phyloP scores from a whole-genome alignment of 1,140 invertebrate genomes.

The Maconellicoccus hirsutus region DNA sequence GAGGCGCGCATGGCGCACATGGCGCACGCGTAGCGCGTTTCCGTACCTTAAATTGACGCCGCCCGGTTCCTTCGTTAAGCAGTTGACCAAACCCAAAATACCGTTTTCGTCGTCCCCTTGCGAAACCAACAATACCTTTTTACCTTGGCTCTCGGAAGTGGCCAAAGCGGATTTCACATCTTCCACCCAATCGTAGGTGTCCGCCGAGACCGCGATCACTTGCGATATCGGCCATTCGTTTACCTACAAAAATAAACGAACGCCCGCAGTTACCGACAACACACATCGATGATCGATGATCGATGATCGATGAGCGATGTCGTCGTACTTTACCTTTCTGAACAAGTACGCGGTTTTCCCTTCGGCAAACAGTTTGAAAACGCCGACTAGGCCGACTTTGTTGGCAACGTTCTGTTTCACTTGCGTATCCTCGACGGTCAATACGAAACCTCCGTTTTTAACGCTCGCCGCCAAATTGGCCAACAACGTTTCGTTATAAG shows the following conservation, averaged over 20 bases:
- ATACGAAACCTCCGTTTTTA: constrained; percentile 56
- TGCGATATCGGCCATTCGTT: constrained; percentile 32
- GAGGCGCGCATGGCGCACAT: not conserved
- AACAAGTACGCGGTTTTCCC: constrained; percentile 48
- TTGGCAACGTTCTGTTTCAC: constrained; percentile 40
- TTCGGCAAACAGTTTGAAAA: constrained; percentile 44
- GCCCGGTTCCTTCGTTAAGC: constrained; percentile 70
- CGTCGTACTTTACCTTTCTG: constrained; percentile 38
- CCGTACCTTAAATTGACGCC: constrained; percentile 60
- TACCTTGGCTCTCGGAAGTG: constrained; percentile 41
- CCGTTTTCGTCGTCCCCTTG: constrained; percentile 57
- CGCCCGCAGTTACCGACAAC: no score
- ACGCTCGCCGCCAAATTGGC: constrained; percentile 49
- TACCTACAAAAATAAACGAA: not conserved
- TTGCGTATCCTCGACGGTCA: constrained; percentile 55
- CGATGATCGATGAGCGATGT: no score
- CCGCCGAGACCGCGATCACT: constrained; percentile 50
- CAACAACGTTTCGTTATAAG: constrained; percentile 35
- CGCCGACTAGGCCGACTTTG: constrained; percentile 38
- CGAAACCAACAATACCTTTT: constrained; percentile 57
- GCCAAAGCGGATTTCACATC: constrained; percentile 56
- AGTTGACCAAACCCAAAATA: constrained; percentile 77
- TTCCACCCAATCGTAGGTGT: constrained; percentile 69
- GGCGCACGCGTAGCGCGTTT: not conserved
- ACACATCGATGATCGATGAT: no score